Base-by-base conservation (phyloP, 2,888 invertebrate genomes). In the Tinea semifulvella region DNA sequence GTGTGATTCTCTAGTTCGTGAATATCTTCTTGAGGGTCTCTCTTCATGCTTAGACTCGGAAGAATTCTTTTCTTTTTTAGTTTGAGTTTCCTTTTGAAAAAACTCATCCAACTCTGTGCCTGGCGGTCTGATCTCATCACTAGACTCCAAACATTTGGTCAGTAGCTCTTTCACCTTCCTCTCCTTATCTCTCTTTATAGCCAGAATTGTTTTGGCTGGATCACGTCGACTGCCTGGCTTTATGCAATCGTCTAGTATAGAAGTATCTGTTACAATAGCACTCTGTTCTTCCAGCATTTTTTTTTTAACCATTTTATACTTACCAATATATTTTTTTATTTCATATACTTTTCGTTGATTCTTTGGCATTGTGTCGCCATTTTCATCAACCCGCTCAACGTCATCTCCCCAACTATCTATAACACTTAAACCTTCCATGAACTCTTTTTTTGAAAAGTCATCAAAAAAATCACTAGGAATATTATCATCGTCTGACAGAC, bases 381-480 rank as follows among this genome's bases (percentile, higher is more conserved):
- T n/a, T 22, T 22, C 25, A 8, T 22, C 25, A 8, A 5, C 5
- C 6, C 5, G 25, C 18, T 36, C 40, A 22, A 11, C 20, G 5
- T 58, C 59, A 22, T 67, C 75, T 39, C 71, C 66, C 77, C 77
- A 77, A 53, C 71, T 75, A 49, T 80, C 80, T 42, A 80, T 68
- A 44, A 80, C 76, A 63, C 72, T 76, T 20, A 80, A 67, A 53
- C 79, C 76, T 54, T 73, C 65, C 54, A 80, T 75, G 55, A 80
- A 79, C 20, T 79, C 77, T 6, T 72, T 77, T 52, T 69, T 79
- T n/a, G 46, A 60, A 55, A 80, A 79, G 50, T 79, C 79, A 51
- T 80, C 80, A 53, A 80, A 79, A 55, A 79, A 79, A 61, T 79
- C 77, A 63, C 76, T 79, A 3, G 79, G 73, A 48, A 80, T 59